phyloP scores from a whole-genome alignment of 2,888 invertebrate species.

The Trichacis sp. region DNA sequence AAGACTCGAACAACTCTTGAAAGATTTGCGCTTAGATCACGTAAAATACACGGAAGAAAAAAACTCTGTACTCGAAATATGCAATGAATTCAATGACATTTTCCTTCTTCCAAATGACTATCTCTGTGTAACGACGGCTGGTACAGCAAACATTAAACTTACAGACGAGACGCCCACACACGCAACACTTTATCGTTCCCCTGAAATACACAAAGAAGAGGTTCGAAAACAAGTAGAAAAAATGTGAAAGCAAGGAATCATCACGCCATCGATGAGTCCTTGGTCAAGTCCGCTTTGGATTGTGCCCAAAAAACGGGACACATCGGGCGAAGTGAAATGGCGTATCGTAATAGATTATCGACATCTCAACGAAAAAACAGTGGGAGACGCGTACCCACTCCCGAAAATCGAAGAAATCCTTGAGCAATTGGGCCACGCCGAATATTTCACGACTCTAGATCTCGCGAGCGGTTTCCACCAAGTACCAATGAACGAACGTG shows the following conservation, averaged over 20 bases:
- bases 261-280: constrained; percentile 50
- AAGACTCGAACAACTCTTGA: no score
- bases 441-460: no score
- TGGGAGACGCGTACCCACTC: constrained; percentile 49
- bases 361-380: constrained; percentile 50
- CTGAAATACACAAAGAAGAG: constrained; percentile 34
- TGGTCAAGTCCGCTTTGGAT: constrained; percentile 60
- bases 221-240: constrained; percentile 40
- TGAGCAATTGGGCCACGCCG: constrained; percentile 42
- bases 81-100: no score
- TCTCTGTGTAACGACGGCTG: not conserved
- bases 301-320: constrained; percentile 55
- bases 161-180: constrained; percentile 20
- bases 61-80: not conserved
- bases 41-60: not conserved
- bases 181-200: constrained; percentile 34
- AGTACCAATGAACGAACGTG: constrained; percentile 49
- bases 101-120: no score
- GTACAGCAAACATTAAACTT: no score
- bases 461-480: no score
- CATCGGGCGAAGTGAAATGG: constrained; percentile 30
- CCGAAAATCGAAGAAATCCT: no score
- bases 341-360: no score
- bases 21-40: no score
- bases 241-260: constrained; percentile 48